A percentile compares a stretch with the other conserved stretches of the same genome.
Conservation (phyloP, 2,113 vertebrate genomes). For the Hemibagrus wyckioides region DNA sequence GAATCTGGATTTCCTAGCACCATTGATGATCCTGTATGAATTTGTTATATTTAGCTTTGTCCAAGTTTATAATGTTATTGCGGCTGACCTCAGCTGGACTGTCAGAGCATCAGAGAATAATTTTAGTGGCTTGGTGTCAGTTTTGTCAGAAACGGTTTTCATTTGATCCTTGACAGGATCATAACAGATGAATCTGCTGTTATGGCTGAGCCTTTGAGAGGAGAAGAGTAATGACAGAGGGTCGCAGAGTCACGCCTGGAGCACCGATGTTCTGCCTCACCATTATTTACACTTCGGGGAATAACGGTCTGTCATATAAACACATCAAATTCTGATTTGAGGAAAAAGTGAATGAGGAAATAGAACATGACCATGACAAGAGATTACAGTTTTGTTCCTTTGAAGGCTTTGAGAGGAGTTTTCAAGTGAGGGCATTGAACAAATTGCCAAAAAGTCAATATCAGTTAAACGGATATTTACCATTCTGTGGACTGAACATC, state of each 20-base stretch:
- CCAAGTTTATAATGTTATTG: not conserved
- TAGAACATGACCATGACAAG: not conserved
- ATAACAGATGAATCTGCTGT: constrained; percentile 37
- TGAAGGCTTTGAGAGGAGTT: not conserved
- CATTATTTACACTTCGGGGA: constrained; percentile 26
- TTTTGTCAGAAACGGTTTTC: constrained; percentile 52
- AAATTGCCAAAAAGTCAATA: not conserved
- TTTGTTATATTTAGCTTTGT: constrained; percentile 9
- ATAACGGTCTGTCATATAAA: constrained; percentile 11
- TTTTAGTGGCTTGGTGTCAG: constrained; percentile 36
- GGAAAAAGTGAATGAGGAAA: not conserved
- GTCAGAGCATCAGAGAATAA: constrained; percentile 37
- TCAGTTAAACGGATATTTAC: not conserved
- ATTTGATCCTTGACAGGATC: constrained; percentile 38
- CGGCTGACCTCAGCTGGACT: constrained; percentile 23
- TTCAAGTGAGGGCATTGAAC: not conserved
- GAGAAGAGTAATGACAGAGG: constrained; percentile 47
- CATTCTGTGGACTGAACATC: not conserved
- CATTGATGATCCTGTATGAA: not conserved
- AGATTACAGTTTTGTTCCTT: not conserved
- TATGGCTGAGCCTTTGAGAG: constrained; percentile 37
- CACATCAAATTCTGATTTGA: not conserved
- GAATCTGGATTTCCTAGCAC: not conserved
- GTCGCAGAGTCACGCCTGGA: not conserved
- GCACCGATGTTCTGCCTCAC: constrained; percentile 8